These are phyloP conservation scores for Halichoerus grypus DNA, from an alignment of 2,113 vertebrate species.

Conservation along the genomic window DNA sequence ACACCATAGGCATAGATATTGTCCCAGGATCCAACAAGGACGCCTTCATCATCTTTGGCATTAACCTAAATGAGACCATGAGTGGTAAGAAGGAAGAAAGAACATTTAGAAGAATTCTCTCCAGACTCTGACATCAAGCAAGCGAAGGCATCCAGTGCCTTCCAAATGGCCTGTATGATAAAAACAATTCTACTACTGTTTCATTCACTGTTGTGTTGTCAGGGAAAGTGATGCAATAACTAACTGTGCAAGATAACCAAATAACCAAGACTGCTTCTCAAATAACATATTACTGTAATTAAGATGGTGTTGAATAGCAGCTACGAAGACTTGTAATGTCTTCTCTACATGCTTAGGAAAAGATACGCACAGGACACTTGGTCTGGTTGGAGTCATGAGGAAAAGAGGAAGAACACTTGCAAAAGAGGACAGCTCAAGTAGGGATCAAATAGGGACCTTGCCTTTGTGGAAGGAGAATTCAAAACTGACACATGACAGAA, in stretches of 20 bases:
- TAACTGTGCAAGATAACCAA: background rate
- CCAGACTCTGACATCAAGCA: background rate
- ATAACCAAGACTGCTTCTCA: background rate
- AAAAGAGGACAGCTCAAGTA: background rate
- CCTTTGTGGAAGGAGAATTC: background rate
- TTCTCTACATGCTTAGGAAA: background rate
- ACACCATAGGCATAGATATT: constrained; percentile 93
- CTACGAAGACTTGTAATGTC: background rate
- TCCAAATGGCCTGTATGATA: background rate
- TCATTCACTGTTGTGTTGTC: background rate
- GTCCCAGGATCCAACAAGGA: constrained; percentile 95
- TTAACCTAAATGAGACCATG: constrained; percentile 89
- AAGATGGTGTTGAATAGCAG: background rate
- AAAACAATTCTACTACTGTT: background rate
- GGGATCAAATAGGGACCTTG: background rate
- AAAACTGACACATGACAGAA: background rate
- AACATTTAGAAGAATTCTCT: background rate
- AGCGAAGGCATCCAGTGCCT: background rate
- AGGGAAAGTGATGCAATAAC: background rate
- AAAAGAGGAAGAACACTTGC: background rate
- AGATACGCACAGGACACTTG: background rate
- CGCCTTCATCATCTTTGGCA: constrained; percentile 93
- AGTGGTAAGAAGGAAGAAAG: background rate
- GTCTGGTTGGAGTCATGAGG: background rate
- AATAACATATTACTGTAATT: background rate